Conservation (phyloP, 2,113 vertebrate species). For the Carettochelys insculpta region DNA sequence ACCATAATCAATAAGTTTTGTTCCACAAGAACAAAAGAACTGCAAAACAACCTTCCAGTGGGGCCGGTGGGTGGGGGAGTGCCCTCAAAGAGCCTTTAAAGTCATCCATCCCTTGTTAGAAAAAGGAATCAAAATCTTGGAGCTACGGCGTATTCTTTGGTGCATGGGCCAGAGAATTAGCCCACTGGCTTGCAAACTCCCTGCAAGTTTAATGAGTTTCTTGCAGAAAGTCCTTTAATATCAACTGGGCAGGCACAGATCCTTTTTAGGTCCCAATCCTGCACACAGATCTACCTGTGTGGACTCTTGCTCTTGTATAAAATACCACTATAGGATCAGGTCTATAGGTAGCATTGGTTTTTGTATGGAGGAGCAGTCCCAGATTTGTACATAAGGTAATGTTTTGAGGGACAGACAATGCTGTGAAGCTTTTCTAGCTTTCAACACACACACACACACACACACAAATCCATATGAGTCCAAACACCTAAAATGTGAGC, state of each 20-base stretch:
- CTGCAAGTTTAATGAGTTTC: neutral
- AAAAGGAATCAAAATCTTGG: neutral
- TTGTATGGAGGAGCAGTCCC: neutral
- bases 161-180: neutral
- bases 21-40: conserved; percentile 6
- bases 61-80: neutral
- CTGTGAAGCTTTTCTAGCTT: neutral
- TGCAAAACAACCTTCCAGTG: neutral
- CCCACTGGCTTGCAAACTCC: too few species aligned
- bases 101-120: neutral
- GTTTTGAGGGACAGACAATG: neutral
- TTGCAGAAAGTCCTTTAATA: neutral
- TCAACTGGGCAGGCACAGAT: neutral
- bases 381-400: neutral
- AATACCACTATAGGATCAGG: neutral
- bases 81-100: conserved; percentile 61
- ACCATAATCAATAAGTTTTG: too few species aligned
- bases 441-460: neutral
- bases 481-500: neutral
- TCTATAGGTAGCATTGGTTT: neutral
- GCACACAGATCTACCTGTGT: neutral
- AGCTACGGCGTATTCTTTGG: neutral
- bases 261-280: neutral
- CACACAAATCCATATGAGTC: neutral
- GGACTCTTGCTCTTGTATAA: neutral